Evolutionary conservation across 2,888 invertebrate genomes (phyloP), one percentile per base, ranked within the genome.

Genomic region (Caenorhabditis parvicauda): DNA sequence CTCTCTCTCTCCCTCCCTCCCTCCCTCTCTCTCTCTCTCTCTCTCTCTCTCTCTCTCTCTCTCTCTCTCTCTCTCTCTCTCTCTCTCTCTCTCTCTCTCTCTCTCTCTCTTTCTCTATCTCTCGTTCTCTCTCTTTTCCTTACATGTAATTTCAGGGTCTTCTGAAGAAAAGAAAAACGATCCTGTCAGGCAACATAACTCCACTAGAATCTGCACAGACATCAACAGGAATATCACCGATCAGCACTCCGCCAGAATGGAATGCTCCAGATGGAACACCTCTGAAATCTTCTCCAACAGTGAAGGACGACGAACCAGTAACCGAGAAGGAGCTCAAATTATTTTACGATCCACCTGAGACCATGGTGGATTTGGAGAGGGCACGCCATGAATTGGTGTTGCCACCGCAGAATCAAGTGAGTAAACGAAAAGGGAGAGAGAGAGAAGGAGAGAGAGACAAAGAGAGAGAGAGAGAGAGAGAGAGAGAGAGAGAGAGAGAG

Each of bases 261-360:
- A 28, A 48, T 6, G 22, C 3, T 17, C 46, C 45, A 17, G 19
- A 17, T 12, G 49, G 32, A 17, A 24, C 22, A 25, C 17, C 32
- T 24, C 42, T 14, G 12, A 25, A 43, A 51, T 24, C 50, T 48
- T 37, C 47, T 32, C 25, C 24, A 27, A 12, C 41, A 43, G 3
- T 19, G 21, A 41, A 45, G 38, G 53, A 59, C 2, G 58, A 55
- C 14, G n/a, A 14, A 12, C 27, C 38, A 29, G 52, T 70, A n/a
- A 68, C 70, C 7, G 67, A 64, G 22, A 72, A 70, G 50, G 72
- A 74, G 51, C 47, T 70, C 22, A 69, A 66, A 38, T 54, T 64
- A 19, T 72, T 62, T 44, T 72, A 69, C 53, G 70, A 72, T 24
- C 68, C 68, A 25, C 59, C 66, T 7, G 72, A 74, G 38, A 62